phyloP scores from a whole-genome alignment of 2,797 vertebrate genomes.

The Muscicapa comitata region DNA sequence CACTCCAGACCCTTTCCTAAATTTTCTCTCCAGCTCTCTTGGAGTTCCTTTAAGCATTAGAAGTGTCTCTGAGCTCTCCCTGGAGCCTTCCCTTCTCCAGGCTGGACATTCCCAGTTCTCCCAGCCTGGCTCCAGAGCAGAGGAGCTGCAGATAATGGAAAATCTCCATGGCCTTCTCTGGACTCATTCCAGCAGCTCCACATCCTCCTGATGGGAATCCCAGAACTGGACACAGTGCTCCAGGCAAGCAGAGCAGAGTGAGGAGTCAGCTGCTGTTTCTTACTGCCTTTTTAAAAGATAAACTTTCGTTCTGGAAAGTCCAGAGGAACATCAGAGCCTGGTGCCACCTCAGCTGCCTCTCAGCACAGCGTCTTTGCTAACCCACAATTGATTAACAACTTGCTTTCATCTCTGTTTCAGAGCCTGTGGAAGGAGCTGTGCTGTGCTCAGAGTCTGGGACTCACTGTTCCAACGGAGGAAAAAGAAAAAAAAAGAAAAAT shows the following conservation, averaged over 20 bases:
- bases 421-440: background rate
- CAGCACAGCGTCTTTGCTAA: background rate
- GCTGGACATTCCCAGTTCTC: background rate
- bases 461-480: background rate
- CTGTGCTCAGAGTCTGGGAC: background rate
- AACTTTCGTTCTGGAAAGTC: background rate
- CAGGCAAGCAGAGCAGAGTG: background rate
- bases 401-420: background rate
- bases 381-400: background rate
- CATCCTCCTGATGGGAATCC: accelerated
- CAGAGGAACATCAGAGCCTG: background rate
- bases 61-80: accelerated
- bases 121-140: background rate
- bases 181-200: background rate
- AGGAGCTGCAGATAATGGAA: background rate
- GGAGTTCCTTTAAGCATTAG: background rate
- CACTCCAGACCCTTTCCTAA: background rate
- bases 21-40: accelerated
- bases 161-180: background rate
- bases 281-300: background rate
- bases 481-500: background rate
- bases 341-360: background rate
- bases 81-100: background rate
- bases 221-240: background rate
- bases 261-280: background rate